These are phyloP conservation scores for Keiferia lycopersicella DNA, from an alignment of 2,888 invertebrate species.

Conservation along the genomic window DNA sequence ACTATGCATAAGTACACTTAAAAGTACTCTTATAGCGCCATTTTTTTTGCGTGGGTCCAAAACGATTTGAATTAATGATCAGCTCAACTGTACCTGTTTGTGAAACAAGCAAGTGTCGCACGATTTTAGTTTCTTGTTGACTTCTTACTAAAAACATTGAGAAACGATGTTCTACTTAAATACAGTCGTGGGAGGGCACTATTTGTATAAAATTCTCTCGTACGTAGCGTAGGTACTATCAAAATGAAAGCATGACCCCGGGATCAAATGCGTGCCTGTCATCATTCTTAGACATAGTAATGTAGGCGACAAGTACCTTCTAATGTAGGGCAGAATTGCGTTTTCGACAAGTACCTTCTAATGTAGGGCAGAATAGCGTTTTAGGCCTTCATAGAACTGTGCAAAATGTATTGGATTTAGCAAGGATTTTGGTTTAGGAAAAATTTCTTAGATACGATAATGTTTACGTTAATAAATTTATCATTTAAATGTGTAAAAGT, in stretches of 20 bases:
- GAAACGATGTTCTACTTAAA: neutral
- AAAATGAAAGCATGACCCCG: constrained; percentile 56
- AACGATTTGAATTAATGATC: too few relatives aligned
- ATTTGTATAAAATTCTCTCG: constrained; percentile 42
- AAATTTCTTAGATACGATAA: too few relatives aligned
- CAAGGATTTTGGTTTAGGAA: too few relatives aligned
- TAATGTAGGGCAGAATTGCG: too few relatives aligned
- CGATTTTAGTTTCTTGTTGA: neutral
- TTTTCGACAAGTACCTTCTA: constrained; percentile 41
- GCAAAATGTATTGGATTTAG: too few relatives aligned
- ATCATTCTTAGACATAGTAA: constrained; percentile 38
- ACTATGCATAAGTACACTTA: too few relatives aligned
- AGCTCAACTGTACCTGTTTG: neutral
- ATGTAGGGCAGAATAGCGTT: too few relatives aligned
- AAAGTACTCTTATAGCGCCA: too few relatives aligned
- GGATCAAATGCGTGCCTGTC: constrained; percentile 59
- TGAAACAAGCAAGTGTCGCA: neutral
- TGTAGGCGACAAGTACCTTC: constrained; percentile 49
- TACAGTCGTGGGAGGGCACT: neutral
- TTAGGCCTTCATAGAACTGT: too few relatives aligned
- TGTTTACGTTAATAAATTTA: too few relatives aligned
- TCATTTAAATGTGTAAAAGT: too few relatives aligned
- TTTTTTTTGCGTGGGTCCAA: too few relatives aligned
- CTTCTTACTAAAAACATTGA: neutral
- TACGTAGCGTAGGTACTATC: constrained; percentile 55